Percentiles rank a stretch among this genome's conserved stretches.
These are phyloP conservation scores for Lontra canadensis DNA, from an alignment of 2,113 vertebrate species.

Conservation along the genomic window DNA sequence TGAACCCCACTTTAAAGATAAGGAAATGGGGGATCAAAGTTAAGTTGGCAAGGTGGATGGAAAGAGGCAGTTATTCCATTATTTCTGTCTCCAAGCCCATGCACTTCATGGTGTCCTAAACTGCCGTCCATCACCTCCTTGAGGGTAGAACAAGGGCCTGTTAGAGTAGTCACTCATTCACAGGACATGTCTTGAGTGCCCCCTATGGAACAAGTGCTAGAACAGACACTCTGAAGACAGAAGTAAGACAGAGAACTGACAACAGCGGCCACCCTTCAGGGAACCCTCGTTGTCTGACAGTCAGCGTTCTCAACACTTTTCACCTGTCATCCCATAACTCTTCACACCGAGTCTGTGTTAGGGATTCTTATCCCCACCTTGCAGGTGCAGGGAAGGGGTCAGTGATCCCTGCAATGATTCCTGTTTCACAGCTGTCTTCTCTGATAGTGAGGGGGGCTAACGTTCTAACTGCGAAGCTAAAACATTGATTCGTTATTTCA, in stretches of 20 bases:
- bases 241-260: not conserved
- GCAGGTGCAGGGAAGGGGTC: not conserved
- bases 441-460: not conserved
- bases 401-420: not conserved
- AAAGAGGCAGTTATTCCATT: not conserved
- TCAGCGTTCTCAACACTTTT: fast-evolving
- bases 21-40: not conserved
- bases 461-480: not conserved
- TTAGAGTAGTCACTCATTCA: not conserved
- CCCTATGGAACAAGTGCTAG: not conserved
- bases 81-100: not conserved
- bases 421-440: not conserved
- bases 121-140: not conserved
- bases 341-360: not conserved
- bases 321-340: not conserved
- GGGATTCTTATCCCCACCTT: not conserved
- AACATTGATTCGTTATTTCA: not conserved
- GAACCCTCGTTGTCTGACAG: not conserved
- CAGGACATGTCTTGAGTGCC: not conserved
- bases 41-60: not conserved
- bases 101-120: not conserved
- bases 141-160: not conserved
- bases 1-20: not conserved
- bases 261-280: fast-evolving
- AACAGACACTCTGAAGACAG: not conserved